These are phyloP conservation scores for Gnathonemus echidnorhynchus DNA, from an alignment of 2,113 vertebrate species.

Conservation along the genomic window DNA sequence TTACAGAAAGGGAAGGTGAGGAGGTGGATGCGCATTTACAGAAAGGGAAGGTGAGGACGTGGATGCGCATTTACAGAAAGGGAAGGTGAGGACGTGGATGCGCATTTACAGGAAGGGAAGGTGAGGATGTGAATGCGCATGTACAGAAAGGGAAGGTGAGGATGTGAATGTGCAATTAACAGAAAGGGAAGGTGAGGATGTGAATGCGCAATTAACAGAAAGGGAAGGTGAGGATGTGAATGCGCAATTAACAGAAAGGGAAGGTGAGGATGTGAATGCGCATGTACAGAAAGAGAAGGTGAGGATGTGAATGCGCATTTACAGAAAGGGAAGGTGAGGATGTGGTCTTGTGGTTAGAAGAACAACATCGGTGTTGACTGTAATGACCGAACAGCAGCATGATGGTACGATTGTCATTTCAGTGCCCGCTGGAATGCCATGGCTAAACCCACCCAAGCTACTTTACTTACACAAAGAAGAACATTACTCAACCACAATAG, in stretches of 20 bases:
- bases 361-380: not conserved
- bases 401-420: not conserved
- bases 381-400: not conserved
- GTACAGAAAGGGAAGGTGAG: not conserved
- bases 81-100: too few relatives aligned
- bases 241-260: not conserved
- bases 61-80: not conserved
- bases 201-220: too few relatives aligned
- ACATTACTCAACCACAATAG: not conserved
- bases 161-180: not conserved
- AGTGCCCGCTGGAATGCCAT: not conserved
- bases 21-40: too few relatives aligned
- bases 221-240: too few relatives aligned
- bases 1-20: too few relatives aligned
- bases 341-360: not conserved
- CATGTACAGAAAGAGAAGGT: too few relatives aligned
- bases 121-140: too few relatives aligned
- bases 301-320: too few relatives aligned
- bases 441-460: not conserved
- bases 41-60: not conserved
- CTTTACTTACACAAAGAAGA: not conserved
- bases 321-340: too few relatives aligned
- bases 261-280: too few relatives aligned
- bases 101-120: too few relatives aligned
- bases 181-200: not conserved